Evolutionary conservation across 2,888 invertebrate genomes (phyloP), one percentile per base, ranked within the genome.

Genomic region (Lypha dubia): DNA sequence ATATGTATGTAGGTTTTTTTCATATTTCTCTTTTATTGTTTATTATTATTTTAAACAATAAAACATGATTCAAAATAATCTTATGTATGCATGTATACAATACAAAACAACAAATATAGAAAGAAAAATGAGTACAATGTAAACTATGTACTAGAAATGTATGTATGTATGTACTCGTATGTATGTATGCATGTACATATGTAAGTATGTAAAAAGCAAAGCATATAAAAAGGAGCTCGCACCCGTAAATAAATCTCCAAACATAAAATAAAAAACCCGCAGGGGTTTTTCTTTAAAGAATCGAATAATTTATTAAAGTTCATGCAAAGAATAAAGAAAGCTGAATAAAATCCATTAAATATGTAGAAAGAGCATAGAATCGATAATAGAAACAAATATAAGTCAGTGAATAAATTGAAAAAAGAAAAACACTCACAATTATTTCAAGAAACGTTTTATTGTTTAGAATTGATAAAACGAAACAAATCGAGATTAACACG

Each of bases 41-140:
- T 83, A 74, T 62, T 60, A 62, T 62, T 60, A 62, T 62, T 75
- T 83, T 49, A 35, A 70, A 68, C 67, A 80, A 80, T 80, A 80
- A 84, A 77, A 77, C 65, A 70, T 74, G 63, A 17, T 65, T 68
- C 51, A 35, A 38, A 73, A 65, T 58, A 58, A 49, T 38, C 53
- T 70, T 35, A 3, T 58, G 13, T 22, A 60, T 20, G 46, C 56
- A 3, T 58, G 13, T 22, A 60, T 20, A 56, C 56, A 75, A 76
- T 44, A 75, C 32, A 75, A 65, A 65, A 75, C 32, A 44, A 65
- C 15, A 56, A 46, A 32, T 71, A 1, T 13, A 38, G 17, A 56
- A 83, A 74, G 38, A 65, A 65, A 83, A 70, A 74, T 67, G 38
- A 67, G 58, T 70, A 67, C 20, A 41, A 73, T 65, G 49, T 70